Evolutionary conservation across 2,113 vertebrate species (phyloP).

Genomic region (Eolophus roseicapilla): DNA sequence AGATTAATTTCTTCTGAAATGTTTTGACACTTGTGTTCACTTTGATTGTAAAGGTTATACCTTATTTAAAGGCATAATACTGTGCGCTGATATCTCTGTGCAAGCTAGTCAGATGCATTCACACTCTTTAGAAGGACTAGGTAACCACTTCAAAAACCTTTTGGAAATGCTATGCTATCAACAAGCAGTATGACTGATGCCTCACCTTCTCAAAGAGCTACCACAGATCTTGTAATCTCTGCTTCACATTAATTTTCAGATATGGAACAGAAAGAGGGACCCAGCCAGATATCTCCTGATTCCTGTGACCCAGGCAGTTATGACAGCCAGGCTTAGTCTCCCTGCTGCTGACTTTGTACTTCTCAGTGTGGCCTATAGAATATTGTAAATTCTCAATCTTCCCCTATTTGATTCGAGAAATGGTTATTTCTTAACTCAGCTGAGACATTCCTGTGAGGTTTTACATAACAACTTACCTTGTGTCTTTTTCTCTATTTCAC

Average conservation of each 20-base stretch:
- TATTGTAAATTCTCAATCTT: background rate
- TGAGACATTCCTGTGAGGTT: background rate
- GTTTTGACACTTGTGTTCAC: background rate
- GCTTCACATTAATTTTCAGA: background rate
- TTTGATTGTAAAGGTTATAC: conserved; percentile 1
- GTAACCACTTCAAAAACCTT: background rate
- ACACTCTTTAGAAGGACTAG: background rate
- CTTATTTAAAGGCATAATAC: background rate
- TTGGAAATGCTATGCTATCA: background rate
- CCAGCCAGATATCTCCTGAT: background rate
- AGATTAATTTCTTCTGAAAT: conserved; percentile 41
- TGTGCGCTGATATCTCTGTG: background rate
- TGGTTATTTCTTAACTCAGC: background rate
- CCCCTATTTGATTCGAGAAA: background rate
- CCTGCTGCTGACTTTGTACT: background rate
- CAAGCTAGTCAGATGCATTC: background rate
- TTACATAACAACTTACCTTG: background rate
- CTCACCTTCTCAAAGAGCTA: background rate
- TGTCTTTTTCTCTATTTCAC: background rate
- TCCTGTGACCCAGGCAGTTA: background rate
- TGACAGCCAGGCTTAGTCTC: background rate
- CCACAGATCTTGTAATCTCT: background rate
- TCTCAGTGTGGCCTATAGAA: background rate
- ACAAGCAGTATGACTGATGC: background rate
- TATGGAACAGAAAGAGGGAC: background rate